Percentiles rank a stretch among this genome's conserved stretches.
phyloP scores from a whole-genome alignment of 92 coral and sea anemone species.

The Ricordea florida region DNA sequence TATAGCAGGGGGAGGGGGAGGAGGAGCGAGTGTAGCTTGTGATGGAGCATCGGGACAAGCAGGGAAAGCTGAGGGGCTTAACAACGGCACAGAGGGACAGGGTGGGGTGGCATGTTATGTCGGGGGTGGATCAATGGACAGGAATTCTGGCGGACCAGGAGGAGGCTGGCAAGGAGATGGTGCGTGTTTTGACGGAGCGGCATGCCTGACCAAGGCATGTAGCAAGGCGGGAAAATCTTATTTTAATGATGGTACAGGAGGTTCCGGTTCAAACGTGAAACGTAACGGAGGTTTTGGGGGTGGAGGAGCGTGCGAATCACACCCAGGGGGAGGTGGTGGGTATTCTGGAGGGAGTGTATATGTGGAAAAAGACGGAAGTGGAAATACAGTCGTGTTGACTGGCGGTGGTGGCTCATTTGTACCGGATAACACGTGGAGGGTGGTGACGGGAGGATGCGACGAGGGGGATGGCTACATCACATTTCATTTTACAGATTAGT shows the following conservation, averaged over 20 bases:
- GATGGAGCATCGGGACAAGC: conserved; percentile 12
- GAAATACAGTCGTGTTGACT: too few relatives aligned
- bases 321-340: conserved; percentile 75
- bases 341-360: conserved; percentile 60
- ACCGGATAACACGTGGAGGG: not conserved
- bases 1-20: conserved; percentile 76
- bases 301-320: conserved; percentile 44
- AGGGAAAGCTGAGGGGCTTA: conserved; percentile 2
- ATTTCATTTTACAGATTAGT: not conserved
- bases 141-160: conserved; percentile 52
- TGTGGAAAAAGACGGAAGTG: too few relatives aligned
- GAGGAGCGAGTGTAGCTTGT: not conserved
- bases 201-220: conserved; percentile 1
- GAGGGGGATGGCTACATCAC: conserved; percentile 26
- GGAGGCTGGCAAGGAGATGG: conserved; percentile 37
- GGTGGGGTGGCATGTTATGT: conserved; percentile 63
- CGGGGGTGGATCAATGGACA: not conserved
- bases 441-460: conserved; percentile 15
- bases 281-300: conserved; percentile 72
- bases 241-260: conserved; percentile 35
- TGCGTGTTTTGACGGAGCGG: conserved; percentile 1
- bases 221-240: conserved; percentile 21
- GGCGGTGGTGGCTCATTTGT: conserved; percentile 33
- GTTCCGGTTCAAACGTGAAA: not conserved
- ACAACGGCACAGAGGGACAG: conserved; percentile 14